These are phyloP conservation scores for Thunnus albacares DNA, from an alignment of 2,797 vertebrate species.

Conservation along the genomic window DNA sequence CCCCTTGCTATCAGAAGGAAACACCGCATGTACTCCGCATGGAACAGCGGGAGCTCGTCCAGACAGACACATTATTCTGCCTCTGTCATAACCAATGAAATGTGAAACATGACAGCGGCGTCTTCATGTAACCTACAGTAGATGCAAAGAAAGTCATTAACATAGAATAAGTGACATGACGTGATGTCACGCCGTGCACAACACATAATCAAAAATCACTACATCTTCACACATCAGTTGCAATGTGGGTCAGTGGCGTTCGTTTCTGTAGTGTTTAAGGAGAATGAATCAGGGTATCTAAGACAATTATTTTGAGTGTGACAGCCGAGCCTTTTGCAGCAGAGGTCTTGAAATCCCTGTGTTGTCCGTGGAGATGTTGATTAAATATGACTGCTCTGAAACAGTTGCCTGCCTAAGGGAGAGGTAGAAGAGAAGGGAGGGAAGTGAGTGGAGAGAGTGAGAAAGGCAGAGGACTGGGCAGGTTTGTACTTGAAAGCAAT, in stretches of 20 bases:
- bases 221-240: slow-evolving; percentile 71
- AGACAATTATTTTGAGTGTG: slow-evolving; percentile 79
- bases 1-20: slow-evolving; percentile 69
- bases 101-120: slow-evolving; percentile 63
- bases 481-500: slow-evolving; percentile 79
- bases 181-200: slow-evolving; percentile 48
- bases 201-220: slow-evolving; percentile 64
- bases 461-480: slow-evolving; percentile 57
- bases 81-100: slow-evolving; percentile 73
- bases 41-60: slow-evolving; percentile 57
- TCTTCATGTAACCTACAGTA: slow-evolving; percentile 45
- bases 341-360: slow-evolving; percentile 68
- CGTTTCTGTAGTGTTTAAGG: slow-evolving; percentile 62
- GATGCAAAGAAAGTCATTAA: slow-evolving; percentile 63
- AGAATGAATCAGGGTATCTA: slow-evolving; percentile 69
- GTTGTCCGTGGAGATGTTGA: slow-evolving; percentile 82
- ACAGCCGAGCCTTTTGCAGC: slow-evolving; percentile 60
- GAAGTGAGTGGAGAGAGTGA: slow-evolving; percentile 23
- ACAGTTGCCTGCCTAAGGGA: slow-evolving; percentile 61
- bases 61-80: slow-evolving; percentile 60
- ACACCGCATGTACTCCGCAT: slow-evolving; percentile 42
- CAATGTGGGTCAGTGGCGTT: slow-evolving; percentile 67
- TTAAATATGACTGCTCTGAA: slow-evolving; percentile 83
- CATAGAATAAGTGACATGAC: slow-evolving; percentile 42
- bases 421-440: slow-evolving; percentile 19